Evolutionary conservation across 2,888 invertebrate genomes (phyloP).

Genomic region (Brachypterus glaber): DNA sequence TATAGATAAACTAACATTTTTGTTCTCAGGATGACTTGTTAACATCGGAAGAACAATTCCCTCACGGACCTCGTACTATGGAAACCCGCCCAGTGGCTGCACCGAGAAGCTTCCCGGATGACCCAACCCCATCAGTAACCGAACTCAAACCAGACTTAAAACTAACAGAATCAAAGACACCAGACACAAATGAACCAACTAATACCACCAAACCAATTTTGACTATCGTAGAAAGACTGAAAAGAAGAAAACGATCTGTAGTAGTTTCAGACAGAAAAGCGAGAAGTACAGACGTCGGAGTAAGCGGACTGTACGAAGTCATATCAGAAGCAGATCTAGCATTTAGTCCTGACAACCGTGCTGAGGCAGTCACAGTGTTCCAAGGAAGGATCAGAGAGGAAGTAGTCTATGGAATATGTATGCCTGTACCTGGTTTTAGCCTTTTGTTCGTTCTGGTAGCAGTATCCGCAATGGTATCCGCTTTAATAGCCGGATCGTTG

Average conservation of each 20-base stretch:
- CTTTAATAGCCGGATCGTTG: constrained; percentile 63
- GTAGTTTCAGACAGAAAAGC: constrained; percentile 62
- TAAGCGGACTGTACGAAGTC: constrained; percentile 78
- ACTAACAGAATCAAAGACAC: background rate
- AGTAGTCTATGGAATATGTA: constrained; percentile 84
- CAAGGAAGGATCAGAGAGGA: constrained; percentile 82
- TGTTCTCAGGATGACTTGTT: constrained; percentile 33
- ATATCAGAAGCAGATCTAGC: constrained; percentile 87
- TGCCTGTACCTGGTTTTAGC: constrained; percentile 83
- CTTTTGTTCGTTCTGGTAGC: constrained; percentile 80
- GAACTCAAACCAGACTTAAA: no score
- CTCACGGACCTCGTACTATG: constrained; percentile 67
- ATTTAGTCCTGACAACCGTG: constrained; percentile 72
- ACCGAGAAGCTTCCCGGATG: constrained; percentile 39
- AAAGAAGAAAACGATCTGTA: constrained; percentile 55
- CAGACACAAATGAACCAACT: background rate
- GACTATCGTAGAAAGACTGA: constrained; percentile 22
- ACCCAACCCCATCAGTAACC: constrained; percentile 7
- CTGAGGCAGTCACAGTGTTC: constrained; percentile 78
- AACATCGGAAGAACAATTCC: constrained; percentile 54
- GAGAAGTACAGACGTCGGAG: constrained; percentile 75
- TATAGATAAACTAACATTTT: no score
- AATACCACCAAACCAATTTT: background rate
- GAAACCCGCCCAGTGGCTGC: constrained; percentile 50
- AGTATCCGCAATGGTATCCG: constrained; percentile 78